These are phyloP conservation scores for Xanthorhoe spadicearia DNA, from an alignment of 2,888 invertebrate species.

Conservation along the genomic window DNA sequence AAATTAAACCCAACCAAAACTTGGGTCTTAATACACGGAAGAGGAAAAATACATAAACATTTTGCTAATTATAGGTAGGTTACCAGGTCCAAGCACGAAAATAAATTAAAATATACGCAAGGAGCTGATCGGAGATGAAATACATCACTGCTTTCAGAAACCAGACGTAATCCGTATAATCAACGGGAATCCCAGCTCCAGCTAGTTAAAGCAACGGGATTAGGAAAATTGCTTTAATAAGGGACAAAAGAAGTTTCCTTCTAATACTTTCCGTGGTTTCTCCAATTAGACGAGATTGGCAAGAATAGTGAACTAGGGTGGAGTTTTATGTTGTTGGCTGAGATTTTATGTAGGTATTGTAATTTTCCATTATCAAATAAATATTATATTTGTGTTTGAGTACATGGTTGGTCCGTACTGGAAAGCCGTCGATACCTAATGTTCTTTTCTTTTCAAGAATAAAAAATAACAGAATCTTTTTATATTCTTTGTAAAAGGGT, in stretches of 20 bases:
- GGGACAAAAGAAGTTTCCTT: constrained; percentile 33
- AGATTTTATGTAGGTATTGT: neutral
- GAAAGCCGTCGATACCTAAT: too few species aligned
- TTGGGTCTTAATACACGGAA: too few species aligned
- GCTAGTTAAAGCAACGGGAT: constrained; percentile 32
- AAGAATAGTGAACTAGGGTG: constrained; percentile 3
- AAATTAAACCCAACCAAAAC: too few species aligned
- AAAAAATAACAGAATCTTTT: too few species aligned
- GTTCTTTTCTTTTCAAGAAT: too few species aligned
- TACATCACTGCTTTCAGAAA: constrained; percentile 5
- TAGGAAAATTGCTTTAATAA: constrained; percentile 38
- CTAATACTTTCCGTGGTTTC: constrained; percentile 28
- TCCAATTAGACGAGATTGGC: constrained; percentile 25
- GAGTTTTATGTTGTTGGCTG: neutral
- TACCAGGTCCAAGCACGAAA: too few species aligned
- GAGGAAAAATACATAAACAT: too few species aligned
- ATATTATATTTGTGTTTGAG: too few species aligned
- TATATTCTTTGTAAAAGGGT: too few species aligned
- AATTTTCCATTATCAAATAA: neutral
- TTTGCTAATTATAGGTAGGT: too few species aligned
- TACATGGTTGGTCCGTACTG: too few species aligned
- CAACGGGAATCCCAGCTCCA: constrained; percentile 29
- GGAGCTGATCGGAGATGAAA: neutral
- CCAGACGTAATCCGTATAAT: constrained; percentile 28
- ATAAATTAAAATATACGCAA: neutral